Percentiles rank a stretch among this genome's conserved stretches.
Evolutionary conservation across 2,113 vertebrate genomes (phyloP).

Genomic region (Mellivora capensis): DNA sequence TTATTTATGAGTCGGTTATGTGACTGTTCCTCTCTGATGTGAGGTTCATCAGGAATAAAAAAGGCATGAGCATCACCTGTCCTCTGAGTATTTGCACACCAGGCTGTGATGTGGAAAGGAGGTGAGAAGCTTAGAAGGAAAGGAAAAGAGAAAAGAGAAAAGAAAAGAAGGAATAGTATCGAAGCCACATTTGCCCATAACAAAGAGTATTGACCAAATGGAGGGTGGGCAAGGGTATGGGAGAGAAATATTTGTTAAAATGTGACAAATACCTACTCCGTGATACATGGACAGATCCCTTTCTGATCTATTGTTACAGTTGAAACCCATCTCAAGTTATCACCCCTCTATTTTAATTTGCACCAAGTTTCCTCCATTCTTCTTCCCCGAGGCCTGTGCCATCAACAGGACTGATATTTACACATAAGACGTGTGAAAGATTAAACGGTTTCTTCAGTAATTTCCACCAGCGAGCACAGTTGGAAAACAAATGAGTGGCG

Average conservation of each 20-base stretch:
- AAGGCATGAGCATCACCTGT: neutral
- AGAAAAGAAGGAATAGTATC: neutral
- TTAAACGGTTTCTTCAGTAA: slow-evolving; percentile 4
- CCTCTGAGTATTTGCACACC: neutral
- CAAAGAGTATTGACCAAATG: neutral
- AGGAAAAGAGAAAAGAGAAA: neutral
- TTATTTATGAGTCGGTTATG: neutral
- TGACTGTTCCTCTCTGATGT: neutral
- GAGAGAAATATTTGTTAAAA: neutral
- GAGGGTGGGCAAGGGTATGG: neutral
- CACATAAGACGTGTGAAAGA: neutral
- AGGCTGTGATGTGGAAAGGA: neutral
- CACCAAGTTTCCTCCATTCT: neutral
- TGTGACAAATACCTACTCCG: neutral
- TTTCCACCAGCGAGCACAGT: slow-evolving; percentile 20
- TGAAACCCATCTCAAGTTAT: slow-evolving; percentile 35
- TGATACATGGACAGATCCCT: neutral
- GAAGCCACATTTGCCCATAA: neutral
- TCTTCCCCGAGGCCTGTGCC: neutral
- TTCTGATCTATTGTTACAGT: neutral
- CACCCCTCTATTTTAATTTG: slow-evolving; percentile 52
- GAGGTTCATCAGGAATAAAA: neutral
- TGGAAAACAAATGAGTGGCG: neutral
- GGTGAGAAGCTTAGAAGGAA: neutral
- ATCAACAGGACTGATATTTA: neutral